Evolutionary conservation across 2,888 invertebrate genomes (phyloP), one percentile per base, ranked within the genome.

Genomic region (Lasioglossum calceatum): DNA sequence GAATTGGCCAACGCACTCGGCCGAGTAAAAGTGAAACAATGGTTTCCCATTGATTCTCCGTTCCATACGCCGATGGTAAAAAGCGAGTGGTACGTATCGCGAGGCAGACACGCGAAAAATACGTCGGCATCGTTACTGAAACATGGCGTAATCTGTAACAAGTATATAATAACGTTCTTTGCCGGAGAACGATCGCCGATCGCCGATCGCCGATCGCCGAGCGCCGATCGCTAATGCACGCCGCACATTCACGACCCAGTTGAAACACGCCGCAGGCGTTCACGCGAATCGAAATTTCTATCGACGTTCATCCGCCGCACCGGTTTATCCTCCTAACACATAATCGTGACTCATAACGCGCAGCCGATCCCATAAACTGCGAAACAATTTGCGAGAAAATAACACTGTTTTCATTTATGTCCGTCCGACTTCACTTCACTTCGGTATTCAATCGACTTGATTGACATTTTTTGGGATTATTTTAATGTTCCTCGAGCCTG

Each of bases 91-190:
- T 44, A 36, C 36, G 0, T 36, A 44, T 72, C 44, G 32, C 72
- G 32, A 19, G 12, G 42, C 4, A 50, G 4, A 36, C 50, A 77
- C 36, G 64, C 75, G 84, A 78, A 78, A 86, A 81, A 75, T 72
- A 67, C 67, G 36, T 23, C 36, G 44, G n/a, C 39, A 77, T 77
- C 77, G 71, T 84, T 80, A 71, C 75, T 39, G 77, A 75, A 81
- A 75, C 61, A 54, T 86, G 84, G 70, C 84, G 86, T 83, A 85
- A 85, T 77, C 79, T 19, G 76, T 83, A 85, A 79, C 86, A 71
- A 81, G 81, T 78, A 81, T 47, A 78, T 84, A 86, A 86, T 84
- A 84, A 79, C 80, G 83, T 83, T 85, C 77, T 76, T 71, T 71
- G 67, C 67, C 67, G 67, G 67, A 1, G 67, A 75, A 67, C 12